Evolutionary conservation across 2,797 vertebrate genomes (phyloP).

Genomic region (Alfaro cultratus): DNA sequence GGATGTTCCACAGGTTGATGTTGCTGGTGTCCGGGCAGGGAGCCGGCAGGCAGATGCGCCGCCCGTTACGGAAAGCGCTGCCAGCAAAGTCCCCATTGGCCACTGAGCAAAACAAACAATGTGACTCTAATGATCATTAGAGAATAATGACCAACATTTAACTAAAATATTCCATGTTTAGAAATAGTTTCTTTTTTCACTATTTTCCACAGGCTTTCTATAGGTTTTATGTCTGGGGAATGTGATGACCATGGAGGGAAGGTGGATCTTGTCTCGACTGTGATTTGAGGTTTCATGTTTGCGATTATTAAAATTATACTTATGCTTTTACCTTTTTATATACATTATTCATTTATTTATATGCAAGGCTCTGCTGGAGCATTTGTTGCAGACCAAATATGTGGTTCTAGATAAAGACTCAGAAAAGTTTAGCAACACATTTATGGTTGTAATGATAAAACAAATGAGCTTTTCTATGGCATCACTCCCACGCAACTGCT

Average conservation of each 20-base stretch:
- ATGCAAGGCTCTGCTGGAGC: background rate
- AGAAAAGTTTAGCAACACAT: background rate
- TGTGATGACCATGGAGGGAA: background rate
- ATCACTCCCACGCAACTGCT: background rate
- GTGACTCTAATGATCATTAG: background rate
- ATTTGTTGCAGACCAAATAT: background rate
- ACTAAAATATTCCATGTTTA: background rate
- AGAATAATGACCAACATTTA: background rate
- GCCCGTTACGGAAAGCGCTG: conserved; percentile 92
- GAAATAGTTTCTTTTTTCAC: background rate
- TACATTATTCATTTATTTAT: background rate
- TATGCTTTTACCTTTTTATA: background rate
- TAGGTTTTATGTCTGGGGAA: background rate
- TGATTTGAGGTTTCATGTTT: background rate
- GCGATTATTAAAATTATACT: background rate
- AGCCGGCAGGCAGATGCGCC: conserved; percentile 90
- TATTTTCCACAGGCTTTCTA: background rate
- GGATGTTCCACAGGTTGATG: conserved; percentile 99
- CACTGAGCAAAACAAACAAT: conserved; percentile 76
- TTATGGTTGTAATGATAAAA: background rate
- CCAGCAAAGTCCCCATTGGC: conserved; percentile 94
- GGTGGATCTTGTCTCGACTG: background rate
- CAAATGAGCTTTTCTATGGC: background rate
- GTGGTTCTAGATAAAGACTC: background rate
- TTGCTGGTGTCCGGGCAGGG: conserved; percentile 96